These are phyloP conservation scores for Pseudonaja textilis DNA, from an alignment of 2,113 vertebrate genomes.

Conservation along the genomic window DNA sequence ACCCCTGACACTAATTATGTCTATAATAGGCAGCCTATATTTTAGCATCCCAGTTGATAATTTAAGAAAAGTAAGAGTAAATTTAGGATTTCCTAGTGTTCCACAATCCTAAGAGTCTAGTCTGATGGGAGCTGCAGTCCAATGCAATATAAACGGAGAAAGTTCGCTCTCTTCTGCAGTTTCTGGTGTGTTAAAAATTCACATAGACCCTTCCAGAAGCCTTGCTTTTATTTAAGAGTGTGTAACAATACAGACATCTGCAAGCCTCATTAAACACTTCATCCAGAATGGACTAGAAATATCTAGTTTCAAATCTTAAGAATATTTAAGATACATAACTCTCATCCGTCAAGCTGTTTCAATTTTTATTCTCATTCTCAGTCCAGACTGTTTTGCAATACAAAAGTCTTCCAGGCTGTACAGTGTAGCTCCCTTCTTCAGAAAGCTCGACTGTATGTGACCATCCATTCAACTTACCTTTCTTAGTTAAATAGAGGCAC, in stretches of 20 bases:
- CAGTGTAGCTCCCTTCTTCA: conserved; percentile 47
- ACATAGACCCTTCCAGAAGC: not conserved
- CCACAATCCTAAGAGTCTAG: not conserved
- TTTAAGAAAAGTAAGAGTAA: not conserved
- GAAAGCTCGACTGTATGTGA: conserved; percentile 43
- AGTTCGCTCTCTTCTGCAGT: not conserved
- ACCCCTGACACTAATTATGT: not conserved
- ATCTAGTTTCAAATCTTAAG: not conserved
- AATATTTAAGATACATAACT: conserved; percentile 27
- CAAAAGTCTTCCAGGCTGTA: conserved; percentile 50
- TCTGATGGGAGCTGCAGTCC: not conserved
- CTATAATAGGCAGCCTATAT: not conserved
- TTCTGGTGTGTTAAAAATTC: not conserved
- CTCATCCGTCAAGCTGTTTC: conserved; percentile 27
- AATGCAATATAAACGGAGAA: not conserved
- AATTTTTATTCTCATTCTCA: conserved; percentile 45
- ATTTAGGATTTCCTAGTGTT: not conserved
- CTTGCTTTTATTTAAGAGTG: not conserved
- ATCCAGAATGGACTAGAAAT: not conserved
- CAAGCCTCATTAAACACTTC: conserved; percentile 2
- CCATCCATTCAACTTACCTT: conserved; percentile 37
- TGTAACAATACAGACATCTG: not conserved
- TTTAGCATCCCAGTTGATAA: conserved; percentile 19
- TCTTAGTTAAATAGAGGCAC: conserved; percentile 19
- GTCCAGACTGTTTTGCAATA: conserved; percentile 54